Base-by-base conservation (phyloP, 2,888 invertebrate genomes). In the Muschampia plurimacula region DNA sequence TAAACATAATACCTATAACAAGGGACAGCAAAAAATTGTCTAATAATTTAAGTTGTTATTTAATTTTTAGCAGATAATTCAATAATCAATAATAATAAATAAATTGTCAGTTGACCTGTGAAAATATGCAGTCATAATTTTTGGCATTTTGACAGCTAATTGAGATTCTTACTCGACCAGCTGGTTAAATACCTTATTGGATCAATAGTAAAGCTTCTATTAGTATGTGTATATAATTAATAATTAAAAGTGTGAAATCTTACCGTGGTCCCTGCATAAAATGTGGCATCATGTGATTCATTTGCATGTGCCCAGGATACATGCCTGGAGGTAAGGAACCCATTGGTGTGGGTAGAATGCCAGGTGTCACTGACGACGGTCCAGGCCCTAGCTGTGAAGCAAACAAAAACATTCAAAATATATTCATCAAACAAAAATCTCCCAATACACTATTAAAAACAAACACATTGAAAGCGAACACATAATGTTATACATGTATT, bases 231-330 rank as follows among this genome's bases (percentile, higher is more conserved):
- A 46, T 3, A 3, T 12, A 9, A 41, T 10, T 46, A 3, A 46
- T 9, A 12, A 12, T 8, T 46, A 52, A 15, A 57, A 57, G 28
- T 57, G 28, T 59, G 57, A 57, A 36, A 95, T 73, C 83, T 86
- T 78, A 93, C 93, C 93, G 87, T 81, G 95, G 96, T 69, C 90
- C 92, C 79, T 95, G 96, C 96, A 97, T 97, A 83, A 97, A 97
- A 22, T 96, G 97, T 76, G 96, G 96, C 84, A 96, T 97, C 95
- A 96, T 95, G 57, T 90, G 95, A 74, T 96, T 96, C 96, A 97
- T 97, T 57, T 95, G 95, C 96, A 97, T 96, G 64, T 84, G 91
- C 1, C 90, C 91, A 0, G 95, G 95, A 86, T 96, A 96, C 93
- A 96, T 96, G 64, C 96, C 96, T 0, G 96, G 96, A 81, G 96